Conservation (phyloP, 2,797 vertebrate species). For the Paguma larvata region DNA sequence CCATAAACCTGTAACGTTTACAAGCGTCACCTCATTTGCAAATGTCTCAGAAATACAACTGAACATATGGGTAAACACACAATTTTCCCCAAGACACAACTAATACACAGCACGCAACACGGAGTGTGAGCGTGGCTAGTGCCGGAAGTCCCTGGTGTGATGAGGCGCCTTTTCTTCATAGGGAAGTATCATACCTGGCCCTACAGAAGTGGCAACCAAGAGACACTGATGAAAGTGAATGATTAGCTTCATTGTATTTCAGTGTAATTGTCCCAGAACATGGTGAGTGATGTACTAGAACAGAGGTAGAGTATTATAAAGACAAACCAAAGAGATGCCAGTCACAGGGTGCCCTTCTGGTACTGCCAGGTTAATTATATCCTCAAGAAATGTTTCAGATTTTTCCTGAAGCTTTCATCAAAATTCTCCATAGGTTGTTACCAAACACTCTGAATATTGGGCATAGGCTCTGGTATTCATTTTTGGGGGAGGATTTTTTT, state of each 20-base stretch:
- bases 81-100: constrained; percentile 18
- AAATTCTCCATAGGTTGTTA: neutral
- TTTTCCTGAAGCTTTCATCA: neutral
- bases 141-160: neutral
- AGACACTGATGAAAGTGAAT: neutral
- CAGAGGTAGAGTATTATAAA: neutral
- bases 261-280: neutral
- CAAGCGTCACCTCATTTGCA: constrained; percentile 49
- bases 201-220: neutral
- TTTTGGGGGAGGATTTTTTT: neutral
- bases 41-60: constrained; percentile 68
- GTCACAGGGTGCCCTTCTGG: neutral
- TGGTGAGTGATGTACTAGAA: neutral
- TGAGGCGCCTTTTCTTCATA: neutral
- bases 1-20: constrained; percentile 29
- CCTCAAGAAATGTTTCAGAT: neutral
- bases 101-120: neutral
- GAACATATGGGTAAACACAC: constrained; percentile 61
- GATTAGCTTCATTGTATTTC: neutral
- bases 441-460: neutral
- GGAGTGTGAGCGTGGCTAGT: neutral
- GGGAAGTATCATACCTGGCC: neutral
- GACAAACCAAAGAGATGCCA: neutral
- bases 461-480: neutral
- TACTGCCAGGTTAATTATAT: neutral